Base-by-base conservation (phyloP, 2,797 vertebrate genomes). In the Syngnathus acus region DNA sequence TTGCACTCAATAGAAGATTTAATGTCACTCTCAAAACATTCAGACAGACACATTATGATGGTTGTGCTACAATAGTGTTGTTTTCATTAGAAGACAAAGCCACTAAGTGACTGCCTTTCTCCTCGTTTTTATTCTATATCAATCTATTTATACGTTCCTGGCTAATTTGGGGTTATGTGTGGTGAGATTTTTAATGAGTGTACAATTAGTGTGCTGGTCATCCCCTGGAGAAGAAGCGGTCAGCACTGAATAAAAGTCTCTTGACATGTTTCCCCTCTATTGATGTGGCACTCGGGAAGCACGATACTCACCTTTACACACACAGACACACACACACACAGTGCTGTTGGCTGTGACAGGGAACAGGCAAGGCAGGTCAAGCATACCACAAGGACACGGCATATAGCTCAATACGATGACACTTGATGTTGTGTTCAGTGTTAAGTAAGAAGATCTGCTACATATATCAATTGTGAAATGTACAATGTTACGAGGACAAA, bases 71-170 rank as follows among this genome's bases (percentile, higher is more conserved):
- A 13, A 82, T 78, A 80, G 75, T 83, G 78, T 80, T 70, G 79
- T 68, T 79, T 85, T 76, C 84, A 85, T 80, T 74, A 85, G 74
- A 69, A 83, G 80, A 93, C 92, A 92, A 93, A 93, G 88, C 89
- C 84, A 80, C 87, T 82, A 86, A 85, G 86, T 87, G 89, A 88
- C 32, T 4, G 32, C 32, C 32, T 32, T 32, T 32, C 32, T 32
- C 32, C 32, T 32, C 32, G 4, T 32, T 32, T 32, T 32, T 32
- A 32, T 32, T 4, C 4, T 32, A 4, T 32, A 2, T 55, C 55
- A 60, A 76, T 82, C 86, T 92, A 88, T 90, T 89, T 90, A 89
- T 83, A 81, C 84, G 84, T 84, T 75, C 54, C 61, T 65, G 77
- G 72, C 72, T 80, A 71, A 82, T 83, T 72, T 65, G 78, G 84